These are phyloP conservation scores for Hybos culiciformis DNA, from an alignment of 2,888 invertebrate genomes.

Conservation along the genomic window DNA sequence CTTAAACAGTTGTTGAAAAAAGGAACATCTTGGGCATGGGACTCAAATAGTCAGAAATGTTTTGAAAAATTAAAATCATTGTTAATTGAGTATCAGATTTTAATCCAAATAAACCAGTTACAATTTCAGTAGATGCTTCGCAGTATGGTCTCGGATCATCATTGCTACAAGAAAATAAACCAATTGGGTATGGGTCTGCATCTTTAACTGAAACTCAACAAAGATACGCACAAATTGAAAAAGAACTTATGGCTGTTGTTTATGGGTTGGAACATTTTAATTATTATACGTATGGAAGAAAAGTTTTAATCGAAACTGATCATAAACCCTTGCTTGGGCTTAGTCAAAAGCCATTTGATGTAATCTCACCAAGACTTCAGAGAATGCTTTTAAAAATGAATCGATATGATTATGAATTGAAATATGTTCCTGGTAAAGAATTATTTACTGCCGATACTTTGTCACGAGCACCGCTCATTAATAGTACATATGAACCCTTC, in stretches of 20 bases:
- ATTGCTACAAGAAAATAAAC: slow-evolving; percentile 2
- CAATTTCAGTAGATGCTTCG: slow-evolving; percentile 3
- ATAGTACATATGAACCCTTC: slow-evolving; percentile 1
- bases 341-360: not conserved
- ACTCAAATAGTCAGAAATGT: no score
- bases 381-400: slow-evolving; percentile 2
- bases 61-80: not conserved
- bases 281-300: not conserved
- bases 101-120: slow-evolving; percentile 2
- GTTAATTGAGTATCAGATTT: not conserved
- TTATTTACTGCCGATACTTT: slow-evolving; percentile 1
- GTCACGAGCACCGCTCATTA: not conserved
- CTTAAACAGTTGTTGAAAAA: no score
- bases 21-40: no score
- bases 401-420: not conserved
- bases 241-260: slow-evolving; percentile 1
- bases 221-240: no score
- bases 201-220: no score
- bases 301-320: no score
- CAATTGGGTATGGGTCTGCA: slow-evolving; percentile 1
- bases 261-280: slow-evolving; percentile 2
- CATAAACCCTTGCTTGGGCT: slow-evolving; percentile 2
- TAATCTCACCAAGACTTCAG: slow-evolving; percentile 4
- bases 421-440: slow-evolving; percentile 1
- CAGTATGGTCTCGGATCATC: slow-evolving; percentile 2